Base-by-base conservation (phyloP, 2,113 vertebrate genomes). In the Pluvialis apricaria region DNA sequence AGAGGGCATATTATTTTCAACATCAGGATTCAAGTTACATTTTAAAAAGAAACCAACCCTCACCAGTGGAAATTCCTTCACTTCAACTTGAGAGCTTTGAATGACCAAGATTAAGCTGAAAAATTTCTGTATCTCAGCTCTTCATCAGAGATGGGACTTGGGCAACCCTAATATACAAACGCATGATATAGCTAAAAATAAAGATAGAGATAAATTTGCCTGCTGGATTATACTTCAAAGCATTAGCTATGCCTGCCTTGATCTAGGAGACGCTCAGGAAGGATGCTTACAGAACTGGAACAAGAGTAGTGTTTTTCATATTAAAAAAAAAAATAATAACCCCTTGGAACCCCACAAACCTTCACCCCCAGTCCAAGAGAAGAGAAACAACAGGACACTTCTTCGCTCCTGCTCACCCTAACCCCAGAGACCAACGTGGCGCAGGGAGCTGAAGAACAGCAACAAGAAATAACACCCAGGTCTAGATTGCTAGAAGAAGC, bases 201-300 rank as follows among this genome's bases (percentile, higher is more conserved):
- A 84, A 94, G 76, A 77, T 34, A 84, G 36, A 83, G 54, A 82
- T 2, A 82, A 79, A 69, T 85, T 62, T 86, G 80, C 69, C 61
- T 82, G 64, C 28, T 88, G 64, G 61, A 94, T 92, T 72, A 66
- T 7, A 96, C 65, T 89, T 91, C 79, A 92, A 91, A 92, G 79
- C 54, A 75, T 87, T 38, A 89, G 57, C 58, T 88, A 83, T 51
- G 73, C 60, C 75, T 96, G 95, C 55, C 89, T 94, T 54, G 25
- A 80, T 89, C 73, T 84, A 58, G 38, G 36, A 93, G 83, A 82
- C 13, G 2, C 52, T 61, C 1, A 1, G 77, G 81, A 93, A 95
- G 65, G 86, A 92, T 85, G 62, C 34, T 69, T 62, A 91, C 54
- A 82, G n/a, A 92, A 80, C 17, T 36, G 44, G 38, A 84, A 69